Conservation (phyloP, 2,113 vertebrate genomes). For the Festucalex cinctus region DNA sequence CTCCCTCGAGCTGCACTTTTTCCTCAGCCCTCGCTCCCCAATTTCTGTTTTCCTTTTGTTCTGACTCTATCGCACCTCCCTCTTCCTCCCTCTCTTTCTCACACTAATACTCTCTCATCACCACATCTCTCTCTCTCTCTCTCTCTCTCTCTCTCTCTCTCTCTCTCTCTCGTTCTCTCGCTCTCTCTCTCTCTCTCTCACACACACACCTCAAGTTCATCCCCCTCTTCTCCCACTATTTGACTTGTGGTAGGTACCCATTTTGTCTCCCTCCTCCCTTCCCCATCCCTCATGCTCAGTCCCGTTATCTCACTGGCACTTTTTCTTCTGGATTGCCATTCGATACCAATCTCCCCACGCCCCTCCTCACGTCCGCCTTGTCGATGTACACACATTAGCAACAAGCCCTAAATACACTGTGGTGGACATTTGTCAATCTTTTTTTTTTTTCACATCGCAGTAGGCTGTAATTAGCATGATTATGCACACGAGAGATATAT, state of each 20-base stretch:
- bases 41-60: conserved; percentile 61
- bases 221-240: conserved; percentile 35
- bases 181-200: background rate
- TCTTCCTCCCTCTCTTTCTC: conserved; percentile 43
- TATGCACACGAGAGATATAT: conserved; percentile 11
- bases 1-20: conserved; percentile 34
- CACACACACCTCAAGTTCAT: conserved; percentile 27
- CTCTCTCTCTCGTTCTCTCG: background rate
- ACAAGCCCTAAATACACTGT: conserved; percentile 21
- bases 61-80: conserved; percentile 56
- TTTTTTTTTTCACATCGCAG: conserved; percentile 44
- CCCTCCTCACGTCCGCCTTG: conserved; percentile 10
- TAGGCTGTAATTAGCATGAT: conserved; percentile 43
- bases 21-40: conserved; percentile 39
- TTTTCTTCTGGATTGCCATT: conserved; percentile 41
- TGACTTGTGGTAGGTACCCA: conserved; percentile 46
- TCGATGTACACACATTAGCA: conserved; percentile 37
- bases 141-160: conserved; percentile 3
- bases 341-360: conserved; percentile 23
- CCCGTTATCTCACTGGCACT: conserved; percentile 32
- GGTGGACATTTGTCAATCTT: conserved; percentile 42
- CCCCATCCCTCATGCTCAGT: conserved; percentile 30
- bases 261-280: conserved; percentile 33
- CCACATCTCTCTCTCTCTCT: conserved; percentile 20
- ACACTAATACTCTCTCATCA: conserved; percentile 64